Conservation (phyloP, 2,113 vertebrate species). For the Empidonax alnorum region DNA sequence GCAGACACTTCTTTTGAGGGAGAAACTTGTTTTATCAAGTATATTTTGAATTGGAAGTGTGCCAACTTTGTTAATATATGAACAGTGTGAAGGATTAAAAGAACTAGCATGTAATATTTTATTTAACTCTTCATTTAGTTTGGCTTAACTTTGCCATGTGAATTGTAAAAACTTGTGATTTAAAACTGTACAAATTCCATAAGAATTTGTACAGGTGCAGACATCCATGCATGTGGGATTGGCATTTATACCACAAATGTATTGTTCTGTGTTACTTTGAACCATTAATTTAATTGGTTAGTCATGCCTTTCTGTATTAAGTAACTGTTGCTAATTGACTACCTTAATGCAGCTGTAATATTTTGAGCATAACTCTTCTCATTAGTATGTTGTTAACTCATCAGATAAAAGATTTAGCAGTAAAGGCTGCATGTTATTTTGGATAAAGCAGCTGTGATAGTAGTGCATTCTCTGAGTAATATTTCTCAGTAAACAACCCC, state of each 20-base stretch:
- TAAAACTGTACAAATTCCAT: not conserved
- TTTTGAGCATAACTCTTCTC: slow-evolving; percentile 41
- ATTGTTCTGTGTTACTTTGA: slow-evolving; percentile 33
- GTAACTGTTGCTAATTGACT: slow-evolving; percentile 56
- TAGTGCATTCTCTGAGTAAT: not conserved
- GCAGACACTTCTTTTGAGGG: slow-evolving; percentile 13
- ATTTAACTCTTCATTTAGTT: slow-evolving; percentile 30
- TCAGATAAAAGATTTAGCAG: slow-evolving; percentile 24
- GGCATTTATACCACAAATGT: slow-evolving; percentile 12
- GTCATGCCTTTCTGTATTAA: slow-evolving; percentile 48
- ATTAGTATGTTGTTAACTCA: slow-evolving; percentile 52
- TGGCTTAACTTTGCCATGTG: not conserved
- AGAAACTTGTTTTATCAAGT: not conserved
- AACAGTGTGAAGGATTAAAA: slow-evolving; percentile 11
- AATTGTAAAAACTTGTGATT: not conserved
- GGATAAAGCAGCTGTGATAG: slow-evolving; percentile 3
- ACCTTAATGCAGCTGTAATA: slow-evolving; percentile 42
- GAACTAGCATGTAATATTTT: not conserved
- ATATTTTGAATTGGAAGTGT: not conserved
- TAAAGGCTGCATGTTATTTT: not conserved
- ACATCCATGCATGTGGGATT: not conserved
- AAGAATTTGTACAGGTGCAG: slow-evolving; percentile 32
- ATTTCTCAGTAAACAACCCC: slow-evolving; percentile 27
- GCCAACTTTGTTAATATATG: not conserved
- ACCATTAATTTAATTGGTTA: slow-evolving; percentile 43